phyloP scores from a whole-genome alignment of 2,113 vertebrate species.

The Pontoporia blainvillei region DNA sequence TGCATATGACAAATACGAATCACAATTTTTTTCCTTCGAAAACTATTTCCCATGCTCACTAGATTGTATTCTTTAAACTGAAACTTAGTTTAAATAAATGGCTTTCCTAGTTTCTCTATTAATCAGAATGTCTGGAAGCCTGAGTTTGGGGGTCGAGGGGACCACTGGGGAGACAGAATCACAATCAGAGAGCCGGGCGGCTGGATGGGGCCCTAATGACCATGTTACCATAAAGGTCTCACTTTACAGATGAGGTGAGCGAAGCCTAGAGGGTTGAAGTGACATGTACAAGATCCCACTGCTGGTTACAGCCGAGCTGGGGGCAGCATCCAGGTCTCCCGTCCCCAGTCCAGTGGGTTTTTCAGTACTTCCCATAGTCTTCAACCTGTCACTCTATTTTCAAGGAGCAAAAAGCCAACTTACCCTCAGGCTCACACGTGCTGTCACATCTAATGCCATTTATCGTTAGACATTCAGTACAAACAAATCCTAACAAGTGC shows the following conservation, averaged over 20 bases:
- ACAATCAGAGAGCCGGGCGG: not conserved
- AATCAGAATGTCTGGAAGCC: not conserved
- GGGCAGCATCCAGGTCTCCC: not conserved
- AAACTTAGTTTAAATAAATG: not conserved
- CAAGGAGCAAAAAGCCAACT: not conserved
- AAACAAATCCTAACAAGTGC: not conserved
- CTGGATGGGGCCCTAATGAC: not conserved
- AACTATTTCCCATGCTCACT: not conserved
- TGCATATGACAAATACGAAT: not conserved
- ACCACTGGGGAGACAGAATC: not conserved
- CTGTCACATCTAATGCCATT: not conserved
- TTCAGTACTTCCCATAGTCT: not conserved
- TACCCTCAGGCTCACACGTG: not conserved
- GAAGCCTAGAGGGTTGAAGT: not conserved
- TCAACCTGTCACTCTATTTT: not conserved
- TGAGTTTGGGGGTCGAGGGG: not conserved
- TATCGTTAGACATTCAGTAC: not conserved
- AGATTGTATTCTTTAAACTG: not conserved
- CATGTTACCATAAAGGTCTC: not conserved
- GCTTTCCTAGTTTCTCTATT: not conserved
- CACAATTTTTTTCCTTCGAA: not conserved
- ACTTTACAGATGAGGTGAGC: not conserved
- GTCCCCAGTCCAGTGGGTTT: rapidly evolving
- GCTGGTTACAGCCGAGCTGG: rapidly evolving
- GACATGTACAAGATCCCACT: not conserved